These are phyloP conservation scores for Galaxea fascicularis DNA, from an alignment of 92 coral and sea anemone species.

Conservation along the genomic window DNA sequence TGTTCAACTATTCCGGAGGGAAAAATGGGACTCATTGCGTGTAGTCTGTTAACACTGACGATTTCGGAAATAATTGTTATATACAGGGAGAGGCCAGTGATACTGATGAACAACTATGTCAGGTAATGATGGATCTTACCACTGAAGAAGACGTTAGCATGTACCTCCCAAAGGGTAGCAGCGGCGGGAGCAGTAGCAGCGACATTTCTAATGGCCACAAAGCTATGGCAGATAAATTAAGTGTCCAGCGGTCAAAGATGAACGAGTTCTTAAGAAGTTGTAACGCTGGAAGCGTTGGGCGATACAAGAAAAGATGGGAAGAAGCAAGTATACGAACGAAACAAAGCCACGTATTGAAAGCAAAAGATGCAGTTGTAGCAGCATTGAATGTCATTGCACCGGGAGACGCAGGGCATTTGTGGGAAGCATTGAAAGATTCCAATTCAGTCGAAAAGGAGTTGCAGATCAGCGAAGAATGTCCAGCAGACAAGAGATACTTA, in stretches of 20 bases:
- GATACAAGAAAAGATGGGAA: conserved; percentile 32
- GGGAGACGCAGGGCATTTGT: conserved; percentile 39
- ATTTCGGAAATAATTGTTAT: too few relatives aligned
- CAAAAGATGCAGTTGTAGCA: conserved; percentile 42
- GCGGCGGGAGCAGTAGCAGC: too few relatives aligned
- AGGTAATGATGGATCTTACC: too few relatives aligned
- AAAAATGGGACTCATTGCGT: too few relatives aligned
- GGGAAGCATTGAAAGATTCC: conserved; percentile 48
- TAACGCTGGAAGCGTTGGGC: conserved; percentile 13
- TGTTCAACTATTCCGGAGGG: too few relatives aligned
- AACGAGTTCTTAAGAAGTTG: conserved; percentile 29
- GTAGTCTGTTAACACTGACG: too few relatives aligned
- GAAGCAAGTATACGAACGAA: conserved; percentile 39
- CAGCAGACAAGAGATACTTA: conserved; percentile 41
- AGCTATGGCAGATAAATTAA: conserved; percentile 6
- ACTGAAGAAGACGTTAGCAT: too few relatives aligned
- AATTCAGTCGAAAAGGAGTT: conserved; percentile 28
- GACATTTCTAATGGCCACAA: neutral
- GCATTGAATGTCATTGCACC: conserved; percentile 35
- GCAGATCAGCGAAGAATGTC: neutral
- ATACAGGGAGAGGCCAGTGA: too few relatives aligned
- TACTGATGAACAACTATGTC: too few relatives aligned
- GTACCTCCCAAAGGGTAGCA: too few relatives aligned
- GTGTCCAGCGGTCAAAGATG: conserved; percentile 3
- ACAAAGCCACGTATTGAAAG: conserved; percentile 35